Conservation (phyloP, 1,140 invertebrate genomes). For the Leptinotarsa texana region DNA sequence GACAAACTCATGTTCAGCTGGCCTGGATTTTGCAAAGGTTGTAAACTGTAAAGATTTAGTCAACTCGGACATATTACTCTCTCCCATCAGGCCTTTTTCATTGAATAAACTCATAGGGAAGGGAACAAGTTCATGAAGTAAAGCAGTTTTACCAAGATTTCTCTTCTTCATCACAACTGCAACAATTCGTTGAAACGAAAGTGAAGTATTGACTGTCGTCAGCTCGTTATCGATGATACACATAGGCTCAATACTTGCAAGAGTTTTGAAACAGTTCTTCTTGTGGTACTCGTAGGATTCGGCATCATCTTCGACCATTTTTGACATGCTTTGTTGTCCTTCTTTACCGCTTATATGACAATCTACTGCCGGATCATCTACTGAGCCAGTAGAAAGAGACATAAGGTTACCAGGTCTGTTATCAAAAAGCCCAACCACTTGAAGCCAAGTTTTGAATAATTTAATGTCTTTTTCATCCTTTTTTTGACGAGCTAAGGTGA, state of each 20-base stretch:
- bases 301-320: background rate
- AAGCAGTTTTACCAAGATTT: too few relatives aligned
- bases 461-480: slow-evolving; percentile 40
- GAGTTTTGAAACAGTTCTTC: background rate
- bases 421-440: too few relatives aligned
- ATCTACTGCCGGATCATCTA: too few relatives aligned
- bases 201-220: slow-evolving; percentile 46
- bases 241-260: slow-evolving; percentile 42
- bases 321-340: too few relatives aligned
- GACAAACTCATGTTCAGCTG: slow-evolving; percentile 21
- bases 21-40: background rate
- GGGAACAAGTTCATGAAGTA: slow-evolving; percentile 50
- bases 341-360: too few relatives aligned
- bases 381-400: too few relatives aligned
- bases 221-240: slow-evolving; percentile 35
- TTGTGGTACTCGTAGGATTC: slow-evolving; percentile 39
- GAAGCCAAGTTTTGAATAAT: too few relatives aligned
- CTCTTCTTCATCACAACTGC: too few relatives aligned
- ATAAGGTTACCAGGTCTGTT: too few relatives aligned
- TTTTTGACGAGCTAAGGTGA: slow-evolving; percentile 44
- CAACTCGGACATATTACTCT: slow-evolving; percentile 50
- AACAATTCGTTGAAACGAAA: too few relatives aligned
- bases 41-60: slow-evolving; percentile 43
- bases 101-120: slow-evolving; percentile 49
- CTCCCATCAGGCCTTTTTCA: slow-evolving; percentile 49